Base-by-base conservation (phyloP, 1,140 invertebrate species). In the Drosophila nigromelanica region DNA sequence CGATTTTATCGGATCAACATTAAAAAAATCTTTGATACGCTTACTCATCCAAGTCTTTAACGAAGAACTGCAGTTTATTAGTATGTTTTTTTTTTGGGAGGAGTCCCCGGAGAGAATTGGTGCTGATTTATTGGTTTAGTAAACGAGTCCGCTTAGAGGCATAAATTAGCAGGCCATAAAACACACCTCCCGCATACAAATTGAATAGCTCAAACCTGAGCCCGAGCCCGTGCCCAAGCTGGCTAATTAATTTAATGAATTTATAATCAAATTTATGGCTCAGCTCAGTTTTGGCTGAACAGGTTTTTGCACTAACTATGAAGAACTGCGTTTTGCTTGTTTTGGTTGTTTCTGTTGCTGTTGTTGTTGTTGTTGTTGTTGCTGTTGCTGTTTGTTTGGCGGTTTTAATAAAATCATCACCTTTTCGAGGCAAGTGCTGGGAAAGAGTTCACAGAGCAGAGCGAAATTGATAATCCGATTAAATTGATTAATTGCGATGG, bases 351-450 rank as follows among this genome's bases (percentile, higher is more conserved):
- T 4, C 3, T 0, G 24, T 27, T 27, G 24, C 4, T 27, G 3
- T 27, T 27, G 24, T 27, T 27, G 24, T 27, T 27, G 2, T 2
- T 18, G 10, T 12, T 39, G 8, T 10, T 12, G 5, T 5, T 21
- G 11, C 7, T 50, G 21, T 39, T 50, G 52, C 4, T 51, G 14
- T 43, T 18, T 45, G 15, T 45, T 35, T 39, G 33, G 14, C 14
- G 52, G 40, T 52, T 67, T 86, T 82, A 76, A 86, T 87, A 87
- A 87, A 87, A 87, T 86, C 78, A 87, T 76, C 82, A 82, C 63
- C 82, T 76, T 21, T 43, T 27, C 39, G 52, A 58, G 18, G 66
- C 72, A 63, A 66, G 56, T 64, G 40, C 43, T 21, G 30, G 50
- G 33, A 33, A 58, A 64, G 48, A 42, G 42, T 37, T 42, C 33